Conservation (phyloP, 2,888 invertebrate species). For the Acleris sparsana region DNA sequence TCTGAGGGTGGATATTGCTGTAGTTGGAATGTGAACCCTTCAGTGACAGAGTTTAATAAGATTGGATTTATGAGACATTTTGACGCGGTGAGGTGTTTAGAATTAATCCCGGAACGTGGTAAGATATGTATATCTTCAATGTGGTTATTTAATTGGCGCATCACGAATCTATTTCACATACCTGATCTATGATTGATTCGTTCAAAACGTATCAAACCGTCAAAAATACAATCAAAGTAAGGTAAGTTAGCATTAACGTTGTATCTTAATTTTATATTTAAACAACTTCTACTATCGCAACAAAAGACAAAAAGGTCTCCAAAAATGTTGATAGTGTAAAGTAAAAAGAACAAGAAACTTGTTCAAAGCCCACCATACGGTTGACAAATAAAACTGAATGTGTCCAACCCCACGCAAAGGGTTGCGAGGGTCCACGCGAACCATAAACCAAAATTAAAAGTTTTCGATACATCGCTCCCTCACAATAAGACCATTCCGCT, state of each 20-base stretch:
- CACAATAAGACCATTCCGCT: constrained; percentile 74
- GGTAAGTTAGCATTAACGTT: no score
- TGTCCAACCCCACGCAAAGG: constrained; percentile 37
- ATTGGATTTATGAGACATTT: constrained; percentile 25
- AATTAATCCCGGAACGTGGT: neutral
- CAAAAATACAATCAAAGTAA: no score
- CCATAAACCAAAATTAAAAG: constrained; percentile 82
- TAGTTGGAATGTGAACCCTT: constrained; percentile 34
- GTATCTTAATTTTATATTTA: no score
- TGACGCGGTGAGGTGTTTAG: constrained; percentile 5
- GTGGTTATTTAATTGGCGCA: no score
- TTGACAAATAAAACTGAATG: constrained; percentile 25
- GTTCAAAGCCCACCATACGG: constrained; percentile 14
- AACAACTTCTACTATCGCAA: no score
- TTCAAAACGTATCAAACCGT: no score
- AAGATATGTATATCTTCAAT: no score
- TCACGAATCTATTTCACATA: no score
- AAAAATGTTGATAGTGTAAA: neutral
- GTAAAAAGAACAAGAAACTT: constrained; percentile 5
- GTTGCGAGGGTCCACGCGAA: constrained; percentile 59
- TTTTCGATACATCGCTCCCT: constrained; percentile 79
- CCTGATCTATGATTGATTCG: no score
- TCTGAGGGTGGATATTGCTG: constrained; percentile 55
- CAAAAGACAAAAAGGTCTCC: neutral
- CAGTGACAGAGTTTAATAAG: constrained; percentile 28